These are phyloP conservation scores for Cynopterus brachyotis DNA, from an alignment of 2,113 vertebrate genomes.

Conservation along the genomic window DNA sequence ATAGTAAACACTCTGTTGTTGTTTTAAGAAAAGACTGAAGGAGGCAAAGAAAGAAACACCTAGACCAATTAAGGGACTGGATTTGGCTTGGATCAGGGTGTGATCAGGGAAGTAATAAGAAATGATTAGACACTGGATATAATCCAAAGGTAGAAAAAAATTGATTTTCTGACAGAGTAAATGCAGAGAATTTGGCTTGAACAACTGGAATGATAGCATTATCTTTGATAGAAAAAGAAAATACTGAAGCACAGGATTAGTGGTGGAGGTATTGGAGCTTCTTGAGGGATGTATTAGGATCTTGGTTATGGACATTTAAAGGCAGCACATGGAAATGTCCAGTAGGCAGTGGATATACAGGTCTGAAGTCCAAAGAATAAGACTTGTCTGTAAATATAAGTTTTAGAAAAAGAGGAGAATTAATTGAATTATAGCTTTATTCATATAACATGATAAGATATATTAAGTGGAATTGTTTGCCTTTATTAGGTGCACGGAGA, in stretches of 20 bases:
- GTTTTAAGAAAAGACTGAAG: not conserved
- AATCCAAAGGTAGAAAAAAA: not conserved
- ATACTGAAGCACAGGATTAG: not conserved
- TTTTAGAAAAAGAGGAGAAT: not conserved
- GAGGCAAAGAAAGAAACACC: not conserved
- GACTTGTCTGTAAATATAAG: not conserved
- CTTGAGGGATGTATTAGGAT: not conserved
- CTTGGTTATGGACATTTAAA: not conserved
- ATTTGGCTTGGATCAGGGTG: not conserved
- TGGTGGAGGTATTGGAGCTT: not conserved
- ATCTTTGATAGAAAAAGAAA: not conserved
- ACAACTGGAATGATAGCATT: not conserved
- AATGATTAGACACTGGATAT: not conserved
- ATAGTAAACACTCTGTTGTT: not conserved
- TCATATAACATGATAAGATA: not conserved
- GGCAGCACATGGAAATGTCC: not conserved
- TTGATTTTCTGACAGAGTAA: not conserved
- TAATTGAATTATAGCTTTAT: not conserved
- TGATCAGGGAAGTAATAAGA: not conserved
- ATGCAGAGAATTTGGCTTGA: not conserved
- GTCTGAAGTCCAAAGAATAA: not conserved
- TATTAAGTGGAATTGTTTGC: not conserved
- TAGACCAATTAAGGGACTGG: not conserved
- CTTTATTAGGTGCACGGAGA: not conserved
- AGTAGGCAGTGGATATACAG: not conserved